These are phyloP conservation scores for Plebejus argus DNA, from an alignment of 2,888 invertebrate genomes.

Conservation along the genomic window DNA sequence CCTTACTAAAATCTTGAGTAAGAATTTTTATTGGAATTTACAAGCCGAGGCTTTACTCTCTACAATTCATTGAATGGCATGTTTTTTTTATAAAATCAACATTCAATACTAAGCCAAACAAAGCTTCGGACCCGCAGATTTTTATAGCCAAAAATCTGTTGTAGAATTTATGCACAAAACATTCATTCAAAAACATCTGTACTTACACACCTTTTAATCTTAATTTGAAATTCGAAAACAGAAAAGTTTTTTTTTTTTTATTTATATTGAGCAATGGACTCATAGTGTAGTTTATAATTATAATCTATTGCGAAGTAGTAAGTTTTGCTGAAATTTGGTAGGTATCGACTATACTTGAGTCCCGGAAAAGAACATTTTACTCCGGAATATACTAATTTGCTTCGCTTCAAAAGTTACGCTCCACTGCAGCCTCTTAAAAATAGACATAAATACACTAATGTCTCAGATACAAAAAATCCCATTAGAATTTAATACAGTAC, in stretches of 20 bases:
- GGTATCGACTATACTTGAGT: too few species aligned
- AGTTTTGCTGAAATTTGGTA: too few species aligned
- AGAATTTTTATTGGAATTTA: too few species aligned
- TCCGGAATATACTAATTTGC: too few species aligned
- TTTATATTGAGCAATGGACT: too few species aligned
- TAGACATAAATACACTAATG: too few species aligned
- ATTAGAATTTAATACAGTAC: background rate
- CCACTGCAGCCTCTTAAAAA: too few species aligned
- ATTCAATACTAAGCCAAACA: background rate
- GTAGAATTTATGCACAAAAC: background rate
- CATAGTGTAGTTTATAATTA: too few species aligned
- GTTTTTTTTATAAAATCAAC: background rate
- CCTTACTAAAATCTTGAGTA: too few species aligned
- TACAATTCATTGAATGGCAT: background rate
- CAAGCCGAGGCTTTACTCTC: background rate
- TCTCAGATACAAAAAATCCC: background rate
- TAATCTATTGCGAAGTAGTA: too few species aligned
- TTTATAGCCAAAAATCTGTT: background rate
- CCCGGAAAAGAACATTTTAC: too few species aligned
- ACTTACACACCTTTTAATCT: background rate
- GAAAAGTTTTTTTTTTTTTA: background rate
- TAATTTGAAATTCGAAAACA: background rate
- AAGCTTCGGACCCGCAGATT: background rate
- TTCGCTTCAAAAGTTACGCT: too few species aligned
- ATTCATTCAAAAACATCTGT: background rate